Evolutionary conservation across 2,113 vertebrate genomes (phyloP).

Genomic region (Entosphenus tridentatus): DNA sequence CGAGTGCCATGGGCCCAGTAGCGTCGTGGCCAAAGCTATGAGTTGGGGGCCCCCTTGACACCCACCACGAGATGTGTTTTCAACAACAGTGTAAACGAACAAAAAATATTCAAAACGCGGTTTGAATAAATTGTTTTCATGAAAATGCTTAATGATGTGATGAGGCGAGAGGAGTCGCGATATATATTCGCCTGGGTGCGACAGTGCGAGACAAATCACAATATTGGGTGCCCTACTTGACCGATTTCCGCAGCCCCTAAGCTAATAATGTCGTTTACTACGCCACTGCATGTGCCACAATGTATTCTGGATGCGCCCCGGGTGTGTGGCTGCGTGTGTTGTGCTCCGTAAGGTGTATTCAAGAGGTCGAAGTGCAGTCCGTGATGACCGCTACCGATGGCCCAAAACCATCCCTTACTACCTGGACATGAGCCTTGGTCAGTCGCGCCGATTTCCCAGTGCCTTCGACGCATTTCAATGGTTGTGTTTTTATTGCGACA

Average conservation of each 20-base stretch:
- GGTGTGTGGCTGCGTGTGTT: constrained; percentile 5
- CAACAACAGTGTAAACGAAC: too few relatives aligned
- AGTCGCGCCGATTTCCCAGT: constrained; percentile 9
- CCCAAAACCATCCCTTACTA: constrained; percentile 51
- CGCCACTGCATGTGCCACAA: background rate
- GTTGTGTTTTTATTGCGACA: too few relatives aligned
- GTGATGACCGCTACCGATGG: constrained; percentile 53
- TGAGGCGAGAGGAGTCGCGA: too few relatives aligned
- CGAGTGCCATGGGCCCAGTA: too few relatives aligned
- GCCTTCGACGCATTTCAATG: too few relatives aligned
- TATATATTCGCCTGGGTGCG: constrained; percentile 12
- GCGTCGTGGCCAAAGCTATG: too few relatives aligned
- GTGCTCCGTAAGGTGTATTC: constrained; percentile 11
- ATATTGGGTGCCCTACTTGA: too few relatives aligned
- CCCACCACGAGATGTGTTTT: too few relatives aligned
- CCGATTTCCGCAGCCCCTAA: background rate
- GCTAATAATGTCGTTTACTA: background rate
- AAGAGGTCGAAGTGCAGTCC: constrained; percentile 43
- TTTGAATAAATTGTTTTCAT: too few relatives aligned
- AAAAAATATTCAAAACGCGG: too few relatives aligned
- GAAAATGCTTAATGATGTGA: too few relatives aligned
- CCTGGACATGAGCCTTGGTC: constrained; percentile 56
- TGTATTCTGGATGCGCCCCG: constrained; percentile 9
- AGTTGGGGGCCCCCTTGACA: too few relatives aligned
- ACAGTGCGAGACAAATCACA: constrained; percentile 21